A percentile compares a stretch with the other conserved stretches of the same genome.
These are phyloP conservation scores for Phorcus lineatus DNA, from an alignment of 2,888 invertebrate genomes.

Conservation along the genomic window DNA sequence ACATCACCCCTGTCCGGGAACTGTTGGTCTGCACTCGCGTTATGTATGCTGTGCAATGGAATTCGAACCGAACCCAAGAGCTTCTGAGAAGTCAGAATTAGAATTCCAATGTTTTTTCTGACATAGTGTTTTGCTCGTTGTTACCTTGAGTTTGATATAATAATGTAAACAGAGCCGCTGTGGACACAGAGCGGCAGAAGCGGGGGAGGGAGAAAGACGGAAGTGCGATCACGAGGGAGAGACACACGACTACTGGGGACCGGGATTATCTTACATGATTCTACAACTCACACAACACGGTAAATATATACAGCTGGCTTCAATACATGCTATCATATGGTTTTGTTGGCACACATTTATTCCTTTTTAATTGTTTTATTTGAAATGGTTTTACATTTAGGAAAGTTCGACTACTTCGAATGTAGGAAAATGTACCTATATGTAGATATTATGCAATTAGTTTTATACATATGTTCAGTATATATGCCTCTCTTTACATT, in stretches of 20 bases:
- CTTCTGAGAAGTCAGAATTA: neutral
- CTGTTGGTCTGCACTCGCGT: neutral
- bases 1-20: neutral
- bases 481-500: no score
- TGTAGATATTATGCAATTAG: no score
- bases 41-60: neutral
- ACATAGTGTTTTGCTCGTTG: neutral
- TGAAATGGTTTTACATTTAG: no score
- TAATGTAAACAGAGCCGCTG: neutral
- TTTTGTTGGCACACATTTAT: no score
- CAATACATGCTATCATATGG: no score
- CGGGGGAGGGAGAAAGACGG: neutral
- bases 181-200: neutral
- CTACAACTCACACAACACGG: neutral
- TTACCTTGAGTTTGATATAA: conserved; percentile 6
- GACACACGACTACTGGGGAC: neutral
- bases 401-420: no score
- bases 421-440: no score
- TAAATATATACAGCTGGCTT: neutral
- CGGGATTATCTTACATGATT: neutral
- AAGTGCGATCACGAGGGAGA: neutral
- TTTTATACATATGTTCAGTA: no score
- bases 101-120: neutral
- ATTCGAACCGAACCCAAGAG: conserved; percentile 1
- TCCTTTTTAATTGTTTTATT: no score